A percentile compares a stretch with the other conserved stretches of the same genome.
phyloP scores from a whole-genome alignment of 1,140 invertebrate genomes.

The Brachionus koreanus region DNA sequence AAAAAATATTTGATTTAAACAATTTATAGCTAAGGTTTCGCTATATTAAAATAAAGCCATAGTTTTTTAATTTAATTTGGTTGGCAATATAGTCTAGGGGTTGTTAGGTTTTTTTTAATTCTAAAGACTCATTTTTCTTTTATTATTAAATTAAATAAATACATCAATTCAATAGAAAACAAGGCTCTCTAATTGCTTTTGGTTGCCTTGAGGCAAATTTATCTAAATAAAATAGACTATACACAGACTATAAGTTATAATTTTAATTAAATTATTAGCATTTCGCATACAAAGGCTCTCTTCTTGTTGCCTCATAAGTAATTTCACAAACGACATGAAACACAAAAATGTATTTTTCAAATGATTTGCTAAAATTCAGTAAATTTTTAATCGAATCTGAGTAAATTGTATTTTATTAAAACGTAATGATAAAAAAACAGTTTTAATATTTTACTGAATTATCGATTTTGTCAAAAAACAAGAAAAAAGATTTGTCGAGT shows the following conservation, averaged over 20 bases:
- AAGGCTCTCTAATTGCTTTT: neutral
- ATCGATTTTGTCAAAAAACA: too few species aligned
- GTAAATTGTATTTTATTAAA: too few species aligned
- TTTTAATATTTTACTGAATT: too few species aligned
- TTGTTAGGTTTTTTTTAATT: neutral
- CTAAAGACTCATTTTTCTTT: neutral
- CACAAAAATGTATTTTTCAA: too few species aligned
- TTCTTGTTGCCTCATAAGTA: neutral
- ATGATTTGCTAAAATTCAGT: too few species aligned
- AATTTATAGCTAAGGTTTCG: neutral
- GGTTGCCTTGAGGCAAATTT: neutral
- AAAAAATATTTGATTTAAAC: neutral
- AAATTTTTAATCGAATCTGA: too few species aligned
- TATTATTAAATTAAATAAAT: neutral
- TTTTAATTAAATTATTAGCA: neutral
- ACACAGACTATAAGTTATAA: neutral
- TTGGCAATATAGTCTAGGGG: neutral
- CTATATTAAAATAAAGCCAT: neutral
- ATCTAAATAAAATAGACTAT: neutral
- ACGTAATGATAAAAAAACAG: too few species aligned
- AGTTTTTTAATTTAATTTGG: conserved; percentile 3
- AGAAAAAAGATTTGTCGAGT: too few species aligned
- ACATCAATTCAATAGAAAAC: neutral
- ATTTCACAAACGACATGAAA: too few species aligned
- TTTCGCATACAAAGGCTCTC: neutral